Conservation (phyloP, 2,888 invertebrate genomes). For the Teleogryllus oceanicus region DNA sequence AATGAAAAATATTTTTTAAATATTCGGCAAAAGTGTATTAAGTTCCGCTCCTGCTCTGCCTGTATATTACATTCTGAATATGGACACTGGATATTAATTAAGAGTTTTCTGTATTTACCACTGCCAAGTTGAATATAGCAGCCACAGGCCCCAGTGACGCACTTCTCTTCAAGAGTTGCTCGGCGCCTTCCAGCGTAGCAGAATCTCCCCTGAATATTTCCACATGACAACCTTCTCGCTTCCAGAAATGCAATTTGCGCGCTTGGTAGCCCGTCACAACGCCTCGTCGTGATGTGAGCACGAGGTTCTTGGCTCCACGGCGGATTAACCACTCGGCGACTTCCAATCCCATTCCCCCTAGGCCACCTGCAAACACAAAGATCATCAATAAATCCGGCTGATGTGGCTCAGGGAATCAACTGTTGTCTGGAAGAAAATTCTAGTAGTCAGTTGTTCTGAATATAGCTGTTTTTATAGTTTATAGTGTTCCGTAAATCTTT, state of each 20-base stretch:
- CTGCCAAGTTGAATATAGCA: constrained; percentile 87
- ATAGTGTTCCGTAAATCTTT: too few relatives aligned
- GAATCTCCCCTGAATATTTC: constrained; percentile 67
- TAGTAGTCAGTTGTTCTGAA: too few relatives aligned
- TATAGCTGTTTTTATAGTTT: too few relatives aligned
- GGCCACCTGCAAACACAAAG: constrained; percentile 43
- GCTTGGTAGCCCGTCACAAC: constrained; percentile 58
- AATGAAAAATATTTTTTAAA: too few relatives aligned
- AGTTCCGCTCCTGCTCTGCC: too few relatives aligned
- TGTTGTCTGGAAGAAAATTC: too few relatives aligned
- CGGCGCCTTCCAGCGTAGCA: constrained; percentile 66
- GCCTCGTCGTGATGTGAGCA: constrained; percentile 57
- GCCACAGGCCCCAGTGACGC: constrained; percentile 65
- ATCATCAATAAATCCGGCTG: too few relatives aligned
- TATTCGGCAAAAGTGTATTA: too few relatives aligned
- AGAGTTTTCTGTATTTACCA: constrained; percentile 48
- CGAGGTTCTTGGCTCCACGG: constrained; percentile 52
- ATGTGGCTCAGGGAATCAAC: too few relatives aligned
- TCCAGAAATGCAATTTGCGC: constrained; percentile 58
- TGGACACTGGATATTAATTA: too few relatives aligned
- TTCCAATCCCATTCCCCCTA: constrained; percentile 59
- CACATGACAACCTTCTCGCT: constrained; percentile 64
- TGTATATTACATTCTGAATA: too few relatives aligned
- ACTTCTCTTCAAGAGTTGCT: constrained; percentile 63
- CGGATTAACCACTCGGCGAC: constrained; percentile 52